phyloP scores from a whole-genome alignment of 2,888 invertebrate genomes.

The Lasioglossum malachurum region DNA sequence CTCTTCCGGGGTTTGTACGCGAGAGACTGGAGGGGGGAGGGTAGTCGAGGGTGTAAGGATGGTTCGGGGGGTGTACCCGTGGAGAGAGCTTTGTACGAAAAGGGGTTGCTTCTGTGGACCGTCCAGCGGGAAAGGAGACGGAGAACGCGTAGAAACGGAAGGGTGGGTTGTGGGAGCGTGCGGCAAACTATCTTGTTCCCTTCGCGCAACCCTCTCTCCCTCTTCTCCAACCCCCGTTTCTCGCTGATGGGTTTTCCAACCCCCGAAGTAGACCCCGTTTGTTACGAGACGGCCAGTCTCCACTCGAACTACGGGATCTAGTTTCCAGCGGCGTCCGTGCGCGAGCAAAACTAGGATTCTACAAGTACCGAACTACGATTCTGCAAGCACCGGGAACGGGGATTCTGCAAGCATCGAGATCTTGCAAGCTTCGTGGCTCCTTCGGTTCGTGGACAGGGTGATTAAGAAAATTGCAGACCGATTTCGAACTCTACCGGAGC shows the following conservation, averaged over 20 bases:
- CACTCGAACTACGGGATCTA: slow-evolving; percentile 74
- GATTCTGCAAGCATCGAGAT: background rate
- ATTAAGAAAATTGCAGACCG: background rate
- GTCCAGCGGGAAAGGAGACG: slow-evolving; percentile 64
- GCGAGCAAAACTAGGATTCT: slow-evolving; percentile 25
- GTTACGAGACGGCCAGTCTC: slow-evolving; percentile 69
- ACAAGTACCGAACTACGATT: background rate
- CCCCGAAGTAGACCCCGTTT: slow-evolving; percentile 72
- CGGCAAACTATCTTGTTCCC: slow-evolving; percentile 40
- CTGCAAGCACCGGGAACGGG: background rate
- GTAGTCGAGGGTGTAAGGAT: background rate
- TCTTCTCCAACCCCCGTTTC: slow-evolving; percentile 47
- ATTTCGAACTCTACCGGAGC: background rate
- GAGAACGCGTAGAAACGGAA: slow-evolving; percentile 58
- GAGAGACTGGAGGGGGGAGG: background rate
- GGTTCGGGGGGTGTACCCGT: background rate
- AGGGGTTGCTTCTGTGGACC: slow-evolving; percentile 66
- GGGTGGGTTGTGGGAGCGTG: slow-evolving; percentile 39
- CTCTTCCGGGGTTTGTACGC: slow-evolving; percentile 52
- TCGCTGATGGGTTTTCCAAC: slow-evolving; percentile 79
- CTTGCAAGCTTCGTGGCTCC: background rate
- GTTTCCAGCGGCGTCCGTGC: slow-evolving; percentile 68
- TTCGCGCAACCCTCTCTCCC: slow-evolving; percentile 29
- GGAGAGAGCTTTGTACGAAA: slow-evolving; percentile 60
- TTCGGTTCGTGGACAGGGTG: background rate